A percentile compares a stretch with the other conserved stretches of the same genome.
phyloP scores from a whole-genome alignment of 2,888 invertebrate genomes.

The Clepsis dumicolana region DNA sequence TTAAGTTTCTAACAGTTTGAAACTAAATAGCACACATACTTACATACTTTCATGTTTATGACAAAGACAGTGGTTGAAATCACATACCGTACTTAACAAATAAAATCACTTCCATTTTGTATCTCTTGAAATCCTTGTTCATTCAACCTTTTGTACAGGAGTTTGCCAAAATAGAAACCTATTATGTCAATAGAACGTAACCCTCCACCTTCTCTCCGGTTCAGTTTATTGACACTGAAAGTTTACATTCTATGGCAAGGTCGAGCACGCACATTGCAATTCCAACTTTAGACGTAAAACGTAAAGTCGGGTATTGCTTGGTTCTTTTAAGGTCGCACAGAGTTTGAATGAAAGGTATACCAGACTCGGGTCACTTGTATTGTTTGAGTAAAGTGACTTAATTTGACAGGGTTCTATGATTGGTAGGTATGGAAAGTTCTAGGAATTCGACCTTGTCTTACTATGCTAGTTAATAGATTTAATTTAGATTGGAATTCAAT shows the following conservation, averaged over 20 bases:
- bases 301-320: background rate
- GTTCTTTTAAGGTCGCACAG: background rate
- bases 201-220: background rate
- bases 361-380: background rate
- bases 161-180: background rate
- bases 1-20: too few relatives aligned
- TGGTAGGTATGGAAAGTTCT: background rate
- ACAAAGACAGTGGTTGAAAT: too few relatives aligned
- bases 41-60: too few relatives aligned
- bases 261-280: background rate
- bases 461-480: too few relatives aligned
- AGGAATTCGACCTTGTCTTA: background rate
- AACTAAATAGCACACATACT: too few relatives aligned
- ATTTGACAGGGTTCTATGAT: background rate
- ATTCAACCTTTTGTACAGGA: background rate
- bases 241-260: constrained; percentile 11
- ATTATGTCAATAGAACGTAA: constrained; percentile 4
- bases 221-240: constrained; percentile 24
- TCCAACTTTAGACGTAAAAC: background rate
- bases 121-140: too few relatives aligned
- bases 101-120: too few relatives aligned
- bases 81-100: too few relatives aligned
- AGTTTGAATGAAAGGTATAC: background rate
- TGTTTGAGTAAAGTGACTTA: background rate
- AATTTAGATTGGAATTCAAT: too few relatives aligned